Conservation (phyloP, 1,140 invertebrate species). For the Diuraphis noxia region DNA sequence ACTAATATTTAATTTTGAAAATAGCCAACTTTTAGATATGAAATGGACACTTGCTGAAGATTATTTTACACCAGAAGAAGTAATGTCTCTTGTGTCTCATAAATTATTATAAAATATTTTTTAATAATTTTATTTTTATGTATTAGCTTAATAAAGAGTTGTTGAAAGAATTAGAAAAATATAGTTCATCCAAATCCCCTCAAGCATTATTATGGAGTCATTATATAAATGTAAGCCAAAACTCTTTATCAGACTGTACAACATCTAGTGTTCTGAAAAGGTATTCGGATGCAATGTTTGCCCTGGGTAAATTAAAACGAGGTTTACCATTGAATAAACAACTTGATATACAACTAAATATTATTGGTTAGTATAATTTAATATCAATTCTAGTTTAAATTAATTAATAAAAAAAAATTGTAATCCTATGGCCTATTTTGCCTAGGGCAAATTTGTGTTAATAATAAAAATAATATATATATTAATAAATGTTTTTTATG, state of each 20-base stretch:
- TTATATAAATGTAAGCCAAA: conserved; percentile 58
- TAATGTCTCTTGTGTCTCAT: conserved; percentile 48
- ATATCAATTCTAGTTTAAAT: background rate
- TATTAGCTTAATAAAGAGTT: conserved; percentile 30
- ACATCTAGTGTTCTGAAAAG: conserved; percentile 41
- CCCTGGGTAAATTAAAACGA: conserved; percentile 29
- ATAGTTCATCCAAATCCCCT: conserved; percentile 56
- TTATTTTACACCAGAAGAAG: conserved; percentile 63
- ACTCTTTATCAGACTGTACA: conserved; percentile 42
- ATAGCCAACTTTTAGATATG: conserved; percentile 61
- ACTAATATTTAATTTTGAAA: conserved; percentile 62
- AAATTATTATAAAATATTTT: background rate
- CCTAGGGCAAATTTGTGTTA: no score
- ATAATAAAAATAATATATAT: no score
- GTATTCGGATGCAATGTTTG: conserved; percentile 53
- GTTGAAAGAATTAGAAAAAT: conserved; percentile 44
- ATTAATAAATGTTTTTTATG: background rate
- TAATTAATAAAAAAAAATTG: background rate
- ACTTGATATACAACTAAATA: conserved; percentile 24
- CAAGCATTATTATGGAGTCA: conserved; percentile 60
- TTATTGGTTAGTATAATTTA: conserved; percentile 33
- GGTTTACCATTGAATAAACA: conserved; percentile 23
- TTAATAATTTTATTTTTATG: background rate
- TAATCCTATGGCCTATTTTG: no score
- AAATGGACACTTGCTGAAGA: conserved; percentile 63